Percentiles rank a stretch among this genome's conserved stretches.
Evolutionary conservation across 2,113 vertebrate genomes (phyloP).

Genomic region (Edolisoma coerulescens): DNA sequence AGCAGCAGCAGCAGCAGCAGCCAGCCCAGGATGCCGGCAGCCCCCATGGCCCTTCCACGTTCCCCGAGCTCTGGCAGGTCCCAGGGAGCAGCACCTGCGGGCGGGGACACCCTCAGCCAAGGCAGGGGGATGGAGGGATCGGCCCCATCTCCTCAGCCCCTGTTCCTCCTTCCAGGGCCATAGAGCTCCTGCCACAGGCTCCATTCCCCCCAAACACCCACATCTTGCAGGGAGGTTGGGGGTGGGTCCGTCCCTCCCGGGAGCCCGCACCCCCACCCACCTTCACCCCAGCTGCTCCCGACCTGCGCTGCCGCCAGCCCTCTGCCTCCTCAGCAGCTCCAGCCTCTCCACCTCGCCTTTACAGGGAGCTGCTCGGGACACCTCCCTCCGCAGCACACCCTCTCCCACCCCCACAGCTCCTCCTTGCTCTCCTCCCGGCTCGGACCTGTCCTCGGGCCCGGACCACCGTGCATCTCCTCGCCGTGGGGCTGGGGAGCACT

Average conservation of each 20-base stretch:
- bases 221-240: background rate
- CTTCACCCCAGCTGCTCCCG: background rate
- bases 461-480: accelerated
- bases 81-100: background rate
- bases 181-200: background rate
- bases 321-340: background rate
- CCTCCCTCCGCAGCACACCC: constrained; percentile 21
- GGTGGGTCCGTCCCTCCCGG: background rate
- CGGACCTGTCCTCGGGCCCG: background rate
- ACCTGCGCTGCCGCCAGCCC: background rate
- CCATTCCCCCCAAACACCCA: background rate
- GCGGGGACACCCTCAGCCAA: background rate
- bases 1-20: background rate
- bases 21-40: background rate
- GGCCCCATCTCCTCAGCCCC: background rate
- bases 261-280: background rate
- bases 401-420: constrained; percentile 42
- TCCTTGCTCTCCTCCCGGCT: background rate
- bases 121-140: background rate
- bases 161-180: accelerated
- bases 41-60: background rate
- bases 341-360: background rate
- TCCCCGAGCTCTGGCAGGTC: background rate
- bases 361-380: background rate
- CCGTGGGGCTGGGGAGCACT: accelerated